Percentiles rank a stretch among this genome's conserved stretches.
Evolutionary conservation across 2,113 vertebrate genomes (phyloP).

Genomic region (Cyrtonyx montezumae): DNA sequence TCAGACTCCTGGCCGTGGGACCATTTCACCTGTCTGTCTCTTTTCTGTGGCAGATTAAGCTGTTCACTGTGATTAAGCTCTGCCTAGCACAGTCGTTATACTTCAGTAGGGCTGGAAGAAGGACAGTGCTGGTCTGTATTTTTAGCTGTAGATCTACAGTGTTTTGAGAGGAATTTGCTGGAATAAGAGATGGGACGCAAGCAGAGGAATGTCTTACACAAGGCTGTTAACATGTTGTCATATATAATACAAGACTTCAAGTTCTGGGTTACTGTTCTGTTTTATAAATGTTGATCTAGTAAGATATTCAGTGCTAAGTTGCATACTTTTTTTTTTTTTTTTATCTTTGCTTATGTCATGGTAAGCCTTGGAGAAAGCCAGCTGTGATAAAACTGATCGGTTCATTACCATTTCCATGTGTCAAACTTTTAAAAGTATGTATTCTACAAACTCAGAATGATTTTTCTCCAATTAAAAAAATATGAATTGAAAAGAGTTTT

Average conservation of each 20-base stretch:
- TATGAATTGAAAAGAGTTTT: background rate
- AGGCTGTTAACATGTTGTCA: background rate
- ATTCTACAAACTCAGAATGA: background rate
- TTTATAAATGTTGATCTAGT: background rate
- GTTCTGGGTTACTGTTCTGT: background rate
- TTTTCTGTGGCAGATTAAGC: background rate
- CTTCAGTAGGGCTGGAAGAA: background rate
- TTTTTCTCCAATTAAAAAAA: background rate
- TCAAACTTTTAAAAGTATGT: background rate
- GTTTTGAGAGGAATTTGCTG: background rate
- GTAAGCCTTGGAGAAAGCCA: background rate
- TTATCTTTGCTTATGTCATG: background rate
- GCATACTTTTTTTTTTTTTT: background rate
- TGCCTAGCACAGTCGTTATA: background rate
- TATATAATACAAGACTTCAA: background rate
- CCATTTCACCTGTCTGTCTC: background rate
- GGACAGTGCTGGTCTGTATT: background rate
- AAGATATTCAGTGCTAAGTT: background rate
- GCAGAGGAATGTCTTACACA: background rate
- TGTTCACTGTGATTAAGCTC: background rate
- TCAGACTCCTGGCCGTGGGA: fast-evolving
- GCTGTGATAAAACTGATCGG: background rate
- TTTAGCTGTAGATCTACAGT: background rate
- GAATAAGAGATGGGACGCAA: background rate
- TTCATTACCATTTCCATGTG: background rate